Evolutionary conservation across 2,888 invertebrate species (phyloP).

Genomic region (Heliconius erato): DNA sequence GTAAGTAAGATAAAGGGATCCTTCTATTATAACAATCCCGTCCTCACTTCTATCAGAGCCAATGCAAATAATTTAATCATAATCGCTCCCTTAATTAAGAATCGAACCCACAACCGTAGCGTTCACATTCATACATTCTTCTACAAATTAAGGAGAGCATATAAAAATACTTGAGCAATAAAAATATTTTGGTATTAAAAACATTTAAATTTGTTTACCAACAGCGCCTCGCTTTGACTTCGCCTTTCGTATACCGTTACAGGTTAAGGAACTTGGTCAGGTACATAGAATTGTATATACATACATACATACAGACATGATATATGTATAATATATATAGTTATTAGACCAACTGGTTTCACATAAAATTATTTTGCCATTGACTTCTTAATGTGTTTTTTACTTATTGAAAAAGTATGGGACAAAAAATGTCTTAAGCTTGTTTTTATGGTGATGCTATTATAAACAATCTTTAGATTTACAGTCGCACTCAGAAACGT

Average conservation of each 20-base stretch:
- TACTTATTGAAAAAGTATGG: background rate
- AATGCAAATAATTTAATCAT: background rate
- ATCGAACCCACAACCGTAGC: background rate
- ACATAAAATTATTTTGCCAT: constrained; percentile 10
- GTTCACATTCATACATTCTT: background rate
- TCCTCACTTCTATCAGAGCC: background rate
- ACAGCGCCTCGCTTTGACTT: constrained; percentile 39
- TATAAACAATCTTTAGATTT: background rate
- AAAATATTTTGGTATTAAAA: background rate
- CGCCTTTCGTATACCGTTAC: constrained; percentile 48
- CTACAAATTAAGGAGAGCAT: background rate
- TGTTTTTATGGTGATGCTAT: background rate
- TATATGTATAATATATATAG: constrained; percentile 9
- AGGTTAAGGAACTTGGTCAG: constrained; percentile 44
- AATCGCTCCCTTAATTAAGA: background rate
- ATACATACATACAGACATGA: constrained; percentile 3
- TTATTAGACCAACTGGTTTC: constrained; percentile 25
- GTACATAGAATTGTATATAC: constrained; percentile 26
- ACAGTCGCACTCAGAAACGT: background rate
- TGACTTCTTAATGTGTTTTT: constrained; percentile 16
- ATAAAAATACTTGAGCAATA: background rate
- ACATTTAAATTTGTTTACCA: constrained; percentile 50
- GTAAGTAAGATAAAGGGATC: background rate
- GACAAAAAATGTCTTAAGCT: background rate
- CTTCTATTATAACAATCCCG: background rate